Percentiles rank a stretch among this genome's conserved stretches.
phyloP scores from a whole-genome alignment of 1,140 invertebrate species.

The Lepidurus packardi region DNA sequence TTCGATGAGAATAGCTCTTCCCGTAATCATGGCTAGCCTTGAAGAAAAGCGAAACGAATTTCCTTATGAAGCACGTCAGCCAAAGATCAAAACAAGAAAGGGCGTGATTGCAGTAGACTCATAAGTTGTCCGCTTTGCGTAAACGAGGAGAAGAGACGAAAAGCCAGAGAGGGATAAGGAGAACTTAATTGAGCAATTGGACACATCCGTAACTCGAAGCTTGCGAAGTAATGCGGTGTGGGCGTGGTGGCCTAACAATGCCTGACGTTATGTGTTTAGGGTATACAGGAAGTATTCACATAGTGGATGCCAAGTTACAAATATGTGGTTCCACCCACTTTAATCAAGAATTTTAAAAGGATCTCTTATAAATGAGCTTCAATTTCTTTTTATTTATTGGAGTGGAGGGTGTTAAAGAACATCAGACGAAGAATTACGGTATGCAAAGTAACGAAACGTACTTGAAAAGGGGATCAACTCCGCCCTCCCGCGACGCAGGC shows the following conservation, averaged over 20 bases:
- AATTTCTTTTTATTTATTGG: neutral
- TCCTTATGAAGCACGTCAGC: neutral
- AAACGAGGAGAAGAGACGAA: neutral
- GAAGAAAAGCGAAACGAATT: neutral
- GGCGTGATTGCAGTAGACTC: neutral
- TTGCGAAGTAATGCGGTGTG: neutral
- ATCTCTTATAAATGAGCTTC: neutral
- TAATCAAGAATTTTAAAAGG: neutral
- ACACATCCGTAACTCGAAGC: constrained; percentile 21
- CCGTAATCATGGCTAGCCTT: neutral
- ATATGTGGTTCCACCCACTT: neutral
- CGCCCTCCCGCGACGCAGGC: constrained; percentile 11
- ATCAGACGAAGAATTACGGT: neutral
- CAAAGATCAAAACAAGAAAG: neutral
- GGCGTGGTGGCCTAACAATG: neutral
- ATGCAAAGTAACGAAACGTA: neutral
- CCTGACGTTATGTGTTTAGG: neutral
- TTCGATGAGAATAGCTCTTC: constrained; percentile 17
- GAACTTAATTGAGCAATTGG: constrained; percentile 14
- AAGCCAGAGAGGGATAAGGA: neutral
- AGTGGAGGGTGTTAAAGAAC: neutral
- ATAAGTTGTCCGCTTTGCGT: neutral
- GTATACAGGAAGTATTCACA: neutral
- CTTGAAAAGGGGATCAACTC: neutral
- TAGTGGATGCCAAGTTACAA: neutral